Conservation (phyloP, 92 coral and sea anemone species). For the Phenganax marumi region DNA sequence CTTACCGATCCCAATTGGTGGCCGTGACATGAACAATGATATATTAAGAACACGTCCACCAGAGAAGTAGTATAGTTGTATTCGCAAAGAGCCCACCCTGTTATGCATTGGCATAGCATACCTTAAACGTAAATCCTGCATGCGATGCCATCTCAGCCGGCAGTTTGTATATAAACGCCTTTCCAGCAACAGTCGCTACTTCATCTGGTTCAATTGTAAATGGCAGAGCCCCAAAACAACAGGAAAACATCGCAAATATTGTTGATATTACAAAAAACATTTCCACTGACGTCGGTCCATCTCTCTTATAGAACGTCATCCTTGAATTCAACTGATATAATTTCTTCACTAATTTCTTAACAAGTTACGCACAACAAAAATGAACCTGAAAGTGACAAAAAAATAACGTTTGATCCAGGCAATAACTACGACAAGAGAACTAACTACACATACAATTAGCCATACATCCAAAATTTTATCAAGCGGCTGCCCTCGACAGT, state of each 20-base stretch:
- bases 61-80: background rate
- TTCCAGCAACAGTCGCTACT: slow-evolving; percentile 80
- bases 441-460: background rate
- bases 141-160: slow-evolving; percentile 56
- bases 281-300: background rate
- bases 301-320: background rate
- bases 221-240: background rate
- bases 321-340: background rate
- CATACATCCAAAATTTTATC: no score
- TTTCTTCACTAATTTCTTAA: slow-evolving; percentile 7
- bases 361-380: background rate
- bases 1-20: no score
- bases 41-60: background rate
- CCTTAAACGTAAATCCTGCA: slow-evolving; percentile 48
- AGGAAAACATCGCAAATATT: slow-evolving; percentile 10
- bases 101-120: background rate
- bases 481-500: no score
- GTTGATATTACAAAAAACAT: background rate
- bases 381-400: background rate
- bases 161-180: slow-evolving; percentile 67
- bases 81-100: background rate
- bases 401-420: background rate
- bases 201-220: slow-evolving; percentile 43
- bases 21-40: no score
- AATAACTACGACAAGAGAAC: background rate